Conservation (phyloP, 2,888 invertebrate genomes). For the Sarcophaga caerulescens region DNA sequence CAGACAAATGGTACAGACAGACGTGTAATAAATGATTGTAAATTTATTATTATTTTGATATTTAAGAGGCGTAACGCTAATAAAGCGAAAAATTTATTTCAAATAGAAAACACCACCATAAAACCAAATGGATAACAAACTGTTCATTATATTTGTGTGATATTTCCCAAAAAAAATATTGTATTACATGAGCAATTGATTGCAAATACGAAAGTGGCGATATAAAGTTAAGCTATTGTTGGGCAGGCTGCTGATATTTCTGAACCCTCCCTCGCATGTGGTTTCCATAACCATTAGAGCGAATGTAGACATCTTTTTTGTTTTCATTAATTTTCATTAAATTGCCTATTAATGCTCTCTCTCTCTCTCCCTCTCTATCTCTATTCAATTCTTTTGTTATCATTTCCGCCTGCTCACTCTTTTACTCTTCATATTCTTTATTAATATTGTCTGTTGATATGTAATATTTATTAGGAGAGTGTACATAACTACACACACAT, state of each 20-base stretch:
- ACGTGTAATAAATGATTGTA: conserved; percentile 38
- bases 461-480: background rate
- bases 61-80: conserved; percentile 41
- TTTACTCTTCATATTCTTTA: background rate
- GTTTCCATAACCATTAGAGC: background rate
- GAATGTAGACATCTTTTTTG: conserved; percentile 14
- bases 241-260: background rate
- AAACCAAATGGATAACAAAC: background rate
- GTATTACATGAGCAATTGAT: background rate
- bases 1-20: background rate
- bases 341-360: conserved; percentile 46
- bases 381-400: conserved; percentile 26
- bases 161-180: background rate
- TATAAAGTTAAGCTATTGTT: background rate
- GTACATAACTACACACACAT: background rate
- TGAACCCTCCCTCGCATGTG: background rate
- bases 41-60: conserved; percentile 48
- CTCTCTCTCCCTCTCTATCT: conserved; percentile 8
- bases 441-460: background rate
- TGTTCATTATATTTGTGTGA: background rate
- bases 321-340: conserved; percentile 55
- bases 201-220: background rate
- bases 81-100: conserved; percentile 7
- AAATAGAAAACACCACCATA: background rate
- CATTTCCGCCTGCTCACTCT: conserved; percentile 39